Evolutionary conservation across 2,888 invertebrate genomes (phyloP).

Genomic region (Chrysopilus asiliformis): DNA sequence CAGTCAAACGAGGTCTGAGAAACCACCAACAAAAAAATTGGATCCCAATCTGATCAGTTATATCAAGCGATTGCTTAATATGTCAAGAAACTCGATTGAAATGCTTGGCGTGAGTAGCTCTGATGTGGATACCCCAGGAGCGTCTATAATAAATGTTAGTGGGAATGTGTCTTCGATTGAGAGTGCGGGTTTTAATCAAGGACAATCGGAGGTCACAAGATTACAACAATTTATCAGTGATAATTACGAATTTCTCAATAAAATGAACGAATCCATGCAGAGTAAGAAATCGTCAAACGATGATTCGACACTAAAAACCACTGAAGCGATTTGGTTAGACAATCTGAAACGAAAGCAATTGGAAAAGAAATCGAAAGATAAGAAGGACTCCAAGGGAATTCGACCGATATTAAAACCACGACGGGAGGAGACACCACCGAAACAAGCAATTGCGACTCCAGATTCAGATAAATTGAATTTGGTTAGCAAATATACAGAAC

Average conservation of each 20-base stretch:
- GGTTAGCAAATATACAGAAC: conserved; percentile 36
- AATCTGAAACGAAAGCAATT: too few species aligned
- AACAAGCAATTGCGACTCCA: not conserved
- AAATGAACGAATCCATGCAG: conserved; percentile 27
- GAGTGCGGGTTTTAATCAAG: conserved; percentile 10
- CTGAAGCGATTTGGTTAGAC: conserved; percentile 26
- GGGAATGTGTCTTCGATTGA: conserved; percentile 25
- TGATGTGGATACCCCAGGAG: conserved; percentile 37
- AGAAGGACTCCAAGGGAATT: conserved; percentile 6
- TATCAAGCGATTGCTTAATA: conserved; percentile 39
- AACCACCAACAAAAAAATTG: conserved; percentile 10
- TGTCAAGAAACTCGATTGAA: conserved; percentile 39
- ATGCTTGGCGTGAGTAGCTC: conserved; percentile 37
- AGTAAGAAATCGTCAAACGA: conserved; percentile 14
- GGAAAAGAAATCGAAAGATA: too few species aligned
- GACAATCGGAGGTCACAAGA: conserved; percentile 22
- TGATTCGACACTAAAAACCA: conserved; percentile 15
- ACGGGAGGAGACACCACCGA: conserved; percentile 1
- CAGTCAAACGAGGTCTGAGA: not conserved
- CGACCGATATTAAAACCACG: conserved; percentile 8
- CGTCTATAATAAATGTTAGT: conserved; percentile 36
- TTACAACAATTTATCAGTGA: conserved; percentile 29
- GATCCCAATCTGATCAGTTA: conserved; percentile 36
- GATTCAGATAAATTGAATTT: conserved; percentile 9
- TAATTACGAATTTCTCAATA: conserved; percentile 28